phyloP scores from a whole-genome alignment of 1,140 invertebrate genomes.

The Diorhabda sublineata region DNA sequence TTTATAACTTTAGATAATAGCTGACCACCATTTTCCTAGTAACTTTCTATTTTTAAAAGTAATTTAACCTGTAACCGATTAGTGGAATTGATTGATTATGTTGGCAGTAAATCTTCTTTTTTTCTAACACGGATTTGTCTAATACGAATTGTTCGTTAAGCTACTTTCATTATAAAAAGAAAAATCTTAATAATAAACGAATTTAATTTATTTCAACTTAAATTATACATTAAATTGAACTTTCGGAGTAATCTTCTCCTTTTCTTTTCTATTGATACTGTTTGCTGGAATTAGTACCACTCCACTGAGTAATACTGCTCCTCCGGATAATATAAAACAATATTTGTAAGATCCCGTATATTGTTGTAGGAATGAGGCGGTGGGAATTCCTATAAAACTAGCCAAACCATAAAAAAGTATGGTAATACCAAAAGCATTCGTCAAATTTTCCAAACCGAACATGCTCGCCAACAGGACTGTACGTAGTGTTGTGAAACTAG shows the following conservation, averaged over 20 bases:
- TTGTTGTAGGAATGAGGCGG: constrained; percentile 83
- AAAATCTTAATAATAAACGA: no score
- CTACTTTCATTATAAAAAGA: no score
- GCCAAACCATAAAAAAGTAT: constrained; percentile 90
- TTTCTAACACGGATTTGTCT: no score
- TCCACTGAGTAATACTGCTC: constrained; percentile 33
- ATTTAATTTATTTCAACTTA: no score
- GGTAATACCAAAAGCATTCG: constrained; percentile 92
- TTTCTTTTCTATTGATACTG: constrained; percentile 27
- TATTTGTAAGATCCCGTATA: constrained; percentile 74
- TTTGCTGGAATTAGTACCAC: constrained; percentile 35
- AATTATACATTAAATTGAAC: no score
- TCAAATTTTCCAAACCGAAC: constrained; percentile 91
- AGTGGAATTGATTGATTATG: no score
- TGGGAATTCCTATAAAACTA: constrained; percentile 74
- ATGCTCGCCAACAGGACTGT: constrained; percentile 95
- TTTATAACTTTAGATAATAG: neutral
- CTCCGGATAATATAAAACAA: constrained; percentile 88
- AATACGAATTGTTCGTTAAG: no score
- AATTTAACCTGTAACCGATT: neutral
- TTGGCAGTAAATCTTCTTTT: no score
- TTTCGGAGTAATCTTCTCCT: neutral
- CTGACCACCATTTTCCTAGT: neutral
- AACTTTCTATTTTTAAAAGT: neutral
- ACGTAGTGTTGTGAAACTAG: constrained; percentile 92